A percentile compares a stretch with the other conserved stretches of the same genome.
These are phyloP conservation scores for Neoscelio sp. DNA, from an alignment of 2,888 invertebrate species.

Conservation along the genomic window DNA sequence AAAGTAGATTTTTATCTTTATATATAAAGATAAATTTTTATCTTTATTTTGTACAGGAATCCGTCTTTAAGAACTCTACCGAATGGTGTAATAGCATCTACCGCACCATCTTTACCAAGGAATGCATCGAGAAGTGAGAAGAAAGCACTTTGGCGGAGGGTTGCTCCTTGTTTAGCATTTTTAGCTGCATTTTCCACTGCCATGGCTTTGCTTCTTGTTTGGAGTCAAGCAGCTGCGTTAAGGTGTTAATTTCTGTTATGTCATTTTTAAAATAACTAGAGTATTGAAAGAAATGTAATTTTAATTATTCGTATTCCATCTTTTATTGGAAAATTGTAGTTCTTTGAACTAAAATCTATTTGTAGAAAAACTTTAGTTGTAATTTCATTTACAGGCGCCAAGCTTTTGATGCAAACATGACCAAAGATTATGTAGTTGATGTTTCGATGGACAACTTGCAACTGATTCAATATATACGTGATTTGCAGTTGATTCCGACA, in stretches of 20 bases:
- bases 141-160: conserved; percentile 81
- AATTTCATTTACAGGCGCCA: conserved; percentile 82
- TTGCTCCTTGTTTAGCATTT: conserved; percentile 89
- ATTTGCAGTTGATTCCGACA: conserved; percentile 86
- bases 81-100: conserved; percentile 20
- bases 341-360: too few species aligned
- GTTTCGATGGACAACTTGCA: conserved; percentile 90
- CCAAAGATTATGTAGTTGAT: conserved; percentile 90
- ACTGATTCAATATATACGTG: conserved; percentile 89
- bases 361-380: neutral
- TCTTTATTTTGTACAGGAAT: conserved; percentile 68
- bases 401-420: conserved; percentile 92
- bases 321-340: neutral
- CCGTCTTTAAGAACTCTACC: conserved; percentile 15
- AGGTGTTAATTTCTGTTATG: conserved; percentile 83
- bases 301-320: neutral
- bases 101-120: conserved; percentile 47
- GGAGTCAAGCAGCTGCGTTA: conserved; percentile 89
- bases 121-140: conserved; percentile 71
- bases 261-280: neutral
- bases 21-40: neutral
- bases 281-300: too few species aligned
- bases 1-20: neutral
- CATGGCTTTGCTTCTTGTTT: conserved; percentile 90
- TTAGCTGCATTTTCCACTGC: conserved; percentile 92